Conservation (phyloP, 2,888 invertebrate species). For the Tachina lurida region DNA sequence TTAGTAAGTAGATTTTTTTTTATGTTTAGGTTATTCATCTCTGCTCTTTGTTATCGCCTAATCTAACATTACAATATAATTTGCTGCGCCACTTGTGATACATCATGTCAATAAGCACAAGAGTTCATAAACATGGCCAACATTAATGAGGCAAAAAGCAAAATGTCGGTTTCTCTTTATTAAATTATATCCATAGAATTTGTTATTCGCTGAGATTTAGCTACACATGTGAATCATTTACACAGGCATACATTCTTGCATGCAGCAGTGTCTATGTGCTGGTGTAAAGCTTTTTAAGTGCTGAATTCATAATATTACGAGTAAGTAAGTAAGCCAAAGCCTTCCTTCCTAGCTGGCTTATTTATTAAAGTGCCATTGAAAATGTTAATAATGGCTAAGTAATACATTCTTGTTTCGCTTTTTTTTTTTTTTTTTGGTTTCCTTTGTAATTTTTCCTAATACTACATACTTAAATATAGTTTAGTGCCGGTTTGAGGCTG, state of each 20-base stretch:
- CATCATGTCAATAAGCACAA: constrained; percentile 19
- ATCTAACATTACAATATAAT: constrained; percentile 37
- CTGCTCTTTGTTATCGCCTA: constrained; percentile 6
- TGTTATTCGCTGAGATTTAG: neutral
- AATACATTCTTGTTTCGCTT: neutral
- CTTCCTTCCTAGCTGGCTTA: neutral
- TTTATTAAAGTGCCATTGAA: constrained; percentile 38
- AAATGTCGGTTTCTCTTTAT: neutral
- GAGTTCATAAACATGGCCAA: constrained; percentile 38
- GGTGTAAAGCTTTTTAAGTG: constrained; percentile 12
- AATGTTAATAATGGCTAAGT: constrained; percentile 42
- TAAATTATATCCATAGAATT: constrained; percentile 9
- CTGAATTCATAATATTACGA: constrained; percentile 16
- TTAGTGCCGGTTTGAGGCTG: neutral
- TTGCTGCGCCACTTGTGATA: constrained; percentile 32
- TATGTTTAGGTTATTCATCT: constrained; percentile 22
- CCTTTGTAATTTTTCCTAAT: neutral
- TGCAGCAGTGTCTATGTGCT: neutral
- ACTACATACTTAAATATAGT: neutral
- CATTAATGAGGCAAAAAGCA: constrained; percentile 6
- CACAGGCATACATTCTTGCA: neutral
- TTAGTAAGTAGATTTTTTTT: constrained; percentile 23
- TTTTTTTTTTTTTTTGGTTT: too few species aligned
- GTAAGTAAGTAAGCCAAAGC: neutral
- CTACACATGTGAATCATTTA: neutral